Conservation (phyloP, 2,113 vertebrate genomes). For the Epinephelus cyanopodus region DNA sequence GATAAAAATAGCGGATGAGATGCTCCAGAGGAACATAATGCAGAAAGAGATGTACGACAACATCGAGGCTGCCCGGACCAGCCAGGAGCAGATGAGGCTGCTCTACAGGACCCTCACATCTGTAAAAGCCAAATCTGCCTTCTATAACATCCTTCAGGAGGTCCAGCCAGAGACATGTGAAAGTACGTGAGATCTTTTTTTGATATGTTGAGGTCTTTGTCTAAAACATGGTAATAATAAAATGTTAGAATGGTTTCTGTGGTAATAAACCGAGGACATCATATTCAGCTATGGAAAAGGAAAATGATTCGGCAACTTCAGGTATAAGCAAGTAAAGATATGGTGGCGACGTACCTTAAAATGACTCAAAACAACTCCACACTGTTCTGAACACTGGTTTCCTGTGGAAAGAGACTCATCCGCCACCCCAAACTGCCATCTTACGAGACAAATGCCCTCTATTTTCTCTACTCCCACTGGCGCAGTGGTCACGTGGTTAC, state of each 20-base stretch:
- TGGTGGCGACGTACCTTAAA: too few species aligned
- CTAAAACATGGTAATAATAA: neutral
- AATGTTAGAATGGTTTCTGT: neutral
- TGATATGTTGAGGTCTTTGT: neutral
- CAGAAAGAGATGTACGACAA: conserved; percentile 30
- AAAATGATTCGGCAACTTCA: too few species aligned
- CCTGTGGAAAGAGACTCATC: too few species aligned
- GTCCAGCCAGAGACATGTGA: conserved; percentile 6
- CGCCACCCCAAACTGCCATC: too few species aligned
- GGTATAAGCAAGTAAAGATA: too few species aligned
- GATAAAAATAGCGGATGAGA: conserved; percentile 33
- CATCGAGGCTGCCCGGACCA: neutral
- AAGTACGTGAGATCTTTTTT: conserved; percentile 21
- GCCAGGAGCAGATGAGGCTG: conserved; percentile 51
- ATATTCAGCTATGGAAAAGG: neutral
- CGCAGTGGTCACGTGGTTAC: too few species aligned
- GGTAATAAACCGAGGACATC: neutral
- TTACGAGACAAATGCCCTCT: too few species aligned
- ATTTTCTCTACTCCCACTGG: too few species aligned
- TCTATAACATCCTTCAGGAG: conserved; percentile 37
- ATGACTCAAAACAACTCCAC: too few species aligned
- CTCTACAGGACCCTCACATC: conserved; percentile 10
- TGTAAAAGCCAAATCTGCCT: conserved; percentile 17
- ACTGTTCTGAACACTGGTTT: too few species aligned
- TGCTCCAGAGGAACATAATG: neutral